Conservation (phyloP, 2,113 vertebrate species). For the Bettongia penicillata region DNA sequence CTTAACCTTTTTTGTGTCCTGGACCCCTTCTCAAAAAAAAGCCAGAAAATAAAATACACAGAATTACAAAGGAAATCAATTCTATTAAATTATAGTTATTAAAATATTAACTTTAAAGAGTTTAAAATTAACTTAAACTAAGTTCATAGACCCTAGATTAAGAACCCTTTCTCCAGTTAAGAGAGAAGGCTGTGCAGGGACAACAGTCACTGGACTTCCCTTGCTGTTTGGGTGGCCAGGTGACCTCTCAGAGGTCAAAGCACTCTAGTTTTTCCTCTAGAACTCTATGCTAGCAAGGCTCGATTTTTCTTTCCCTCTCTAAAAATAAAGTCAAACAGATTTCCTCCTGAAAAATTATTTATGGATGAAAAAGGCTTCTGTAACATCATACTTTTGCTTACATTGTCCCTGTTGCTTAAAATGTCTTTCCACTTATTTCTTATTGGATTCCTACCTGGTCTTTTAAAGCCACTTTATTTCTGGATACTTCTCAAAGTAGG, state of each 20-base stretch:
- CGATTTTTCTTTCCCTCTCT: neutral
- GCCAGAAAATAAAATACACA: neutral
- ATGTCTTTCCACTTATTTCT: neutral
- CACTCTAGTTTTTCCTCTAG: neutral
- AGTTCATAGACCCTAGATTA: neutral
- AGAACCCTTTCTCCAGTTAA: neutral
- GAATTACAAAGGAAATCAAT: neutral
- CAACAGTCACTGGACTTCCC: neutral
- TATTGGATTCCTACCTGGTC: neutral
- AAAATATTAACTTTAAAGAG: neutral
- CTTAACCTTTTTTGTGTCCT: neutral
- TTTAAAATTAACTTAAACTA: neutral
- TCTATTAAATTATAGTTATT: neutral
- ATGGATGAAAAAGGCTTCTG: neutral
- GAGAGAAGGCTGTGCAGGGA: neutral
- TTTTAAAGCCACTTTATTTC: neutral
- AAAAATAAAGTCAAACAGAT: neutral
- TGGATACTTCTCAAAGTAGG: neutral
- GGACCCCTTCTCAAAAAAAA: neutral
- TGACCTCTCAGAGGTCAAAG: neutral
- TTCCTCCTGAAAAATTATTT: neutral
- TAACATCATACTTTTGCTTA: neutral
- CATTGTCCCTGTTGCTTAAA: too few species aligned
- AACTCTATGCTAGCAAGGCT: neutral
- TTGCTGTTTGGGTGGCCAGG: neutral